Conservation (phyloP, 2,888 invertebrate species). For the Colletes collaris region DNA sequence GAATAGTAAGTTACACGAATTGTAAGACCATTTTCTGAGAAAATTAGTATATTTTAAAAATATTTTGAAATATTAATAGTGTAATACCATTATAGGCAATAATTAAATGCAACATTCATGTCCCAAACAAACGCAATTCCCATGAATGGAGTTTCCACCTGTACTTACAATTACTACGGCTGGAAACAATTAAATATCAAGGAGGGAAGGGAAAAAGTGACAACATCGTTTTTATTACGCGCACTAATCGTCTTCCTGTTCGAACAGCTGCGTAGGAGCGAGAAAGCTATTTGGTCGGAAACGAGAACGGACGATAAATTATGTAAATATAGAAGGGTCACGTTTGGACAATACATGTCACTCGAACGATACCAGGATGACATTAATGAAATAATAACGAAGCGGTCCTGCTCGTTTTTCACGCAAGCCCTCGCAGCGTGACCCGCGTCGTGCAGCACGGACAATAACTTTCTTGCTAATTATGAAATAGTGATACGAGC, state of each 20-base stretch:
- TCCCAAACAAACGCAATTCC: no score
- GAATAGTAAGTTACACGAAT: no score
- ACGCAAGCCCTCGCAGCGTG: slow-evolving; percentile 56
- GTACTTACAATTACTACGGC: no score
- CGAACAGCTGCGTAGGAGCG: slow-evolving; percentile 2
- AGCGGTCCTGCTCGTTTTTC: slow-evolving; percentile 61
- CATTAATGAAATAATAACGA: slow-evolving; percentile 70
- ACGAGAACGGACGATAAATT: slow-evolving; percentile 47
- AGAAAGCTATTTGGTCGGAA: slow-evolving; percentile 21
- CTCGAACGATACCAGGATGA: slow-evolving; percentile 36
- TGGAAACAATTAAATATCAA: neutral
- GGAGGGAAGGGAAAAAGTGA: neutral
- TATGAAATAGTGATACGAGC: slow-evolving; percentile 76
- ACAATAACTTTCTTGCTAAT: slow-evolving; percentile 75
- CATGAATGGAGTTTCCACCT: no score
- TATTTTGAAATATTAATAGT: no score
- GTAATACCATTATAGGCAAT: no score
- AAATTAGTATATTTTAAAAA: no score
- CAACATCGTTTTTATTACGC: slow-evolving; percentile 15
- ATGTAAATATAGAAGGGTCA: slow-evolving; percentile 21
- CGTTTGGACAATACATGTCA: slow-evolving; percentile 47
- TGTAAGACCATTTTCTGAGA: no score
- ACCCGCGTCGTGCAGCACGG: slow-evolving; percentile 47
- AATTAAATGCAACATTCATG: no score
- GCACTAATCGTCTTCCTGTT: slow-evolving; percentile 31